Base-by-base conservation (phyloP, 1,140 invertebrate species). In the Ostrea denselamellosa region DNA sequence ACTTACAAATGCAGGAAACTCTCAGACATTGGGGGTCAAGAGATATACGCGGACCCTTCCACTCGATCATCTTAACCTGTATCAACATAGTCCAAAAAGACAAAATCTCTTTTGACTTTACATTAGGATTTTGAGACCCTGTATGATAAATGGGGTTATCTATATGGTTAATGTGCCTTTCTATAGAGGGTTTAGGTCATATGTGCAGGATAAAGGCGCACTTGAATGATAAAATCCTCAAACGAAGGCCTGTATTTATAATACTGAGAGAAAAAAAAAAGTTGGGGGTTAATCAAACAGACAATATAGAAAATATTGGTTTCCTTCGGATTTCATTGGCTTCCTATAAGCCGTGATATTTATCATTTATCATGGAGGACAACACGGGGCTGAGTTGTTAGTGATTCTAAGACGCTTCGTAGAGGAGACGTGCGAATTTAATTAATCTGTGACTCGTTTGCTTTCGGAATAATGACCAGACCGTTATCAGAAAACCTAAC, bases 341-440 rank as follows among this genome's bases (percentile, higher is more conserved):
- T 77, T 77, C 68, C 14, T 28, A 25, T 14, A 34, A 25, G 28
- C 68, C 68, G 28, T 12, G 14, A 8, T 25, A 77, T 34, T 34
- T 77, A 77, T 77, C 68, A 28, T 77, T 77, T 77, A 34, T 77
- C 68, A 77, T 34, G 68, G 68, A 77, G 68, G 68, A 22, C 8
- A 34, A 77, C 28, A 28, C 12, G 7, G 25, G 4, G 28, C 2
- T 34, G 68, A 62, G n/a, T 19, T 62, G 17, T n/a, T 62, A 5
- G 56, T n/a, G 56, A 12, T 34, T 77, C 68, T 77, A 34, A 77
- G 22, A 10, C 12, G 68, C 28, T 77, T 25, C 28, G 9, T 8
- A 14, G 28, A 77, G 25, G 68, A 77, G 22, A 28, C 68, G 14
- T 10, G 22, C 2, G 25, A 34, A 77, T 77, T 77, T 25, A 34